Base-by-base conservation (phyloP, 2,888 invertebrate species). In the Incurvaria masculella region DNA sequence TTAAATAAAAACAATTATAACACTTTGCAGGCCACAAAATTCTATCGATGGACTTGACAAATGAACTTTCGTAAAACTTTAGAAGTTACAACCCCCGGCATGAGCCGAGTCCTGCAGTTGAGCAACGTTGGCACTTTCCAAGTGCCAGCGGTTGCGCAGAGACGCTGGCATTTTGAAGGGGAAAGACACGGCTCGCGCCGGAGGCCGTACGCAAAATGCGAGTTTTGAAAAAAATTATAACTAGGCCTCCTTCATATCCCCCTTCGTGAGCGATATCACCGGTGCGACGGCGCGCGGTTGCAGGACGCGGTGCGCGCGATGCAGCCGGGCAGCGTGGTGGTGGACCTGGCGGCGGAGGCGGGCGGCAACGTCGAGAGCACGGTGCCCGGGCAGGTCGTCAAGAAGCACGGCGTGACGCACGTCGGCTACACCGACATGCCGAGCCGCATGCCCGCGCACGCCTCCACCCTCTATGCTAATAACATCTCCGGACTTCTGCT, bases 281-380 rank as follows among this genome's bases (percentile, higher is more conserved):
- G 4, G n/a, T 16, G 56, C 55, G 49, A 58, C 16, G n/a, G n/a
- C n/a, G n/a, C n/a, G n/a, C n/a, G 56, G 55, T 50, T 57, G 42
- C 51, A 89, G 88, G 86, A 86, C 64, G 90, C 91, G 64, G 80
- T 91, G 20, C 83, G 86, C 27, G 79, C 81, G 44, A 93, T 93
- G 92, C 89, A 89, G 57, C 91, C 92, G 0, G 94, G 94, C 21
- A 92, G 91, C 55, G 93, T 94, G 21, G 83, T 94, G 39, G 94
- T 94, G 2, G 94, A 95, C 69, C 69, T 94, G 58, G 94, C 94
- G 1, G 88, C 94, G 0, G 94, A 94, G 72, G 85, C 89, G 60
- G 94, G 94, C 5, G 94, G 93, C 43, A 94, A 94, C 69, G 76
- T 92, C 43, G 87, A 88, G 67, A 93, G 93, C 1, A 93, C 88